phyloP scores from a whole-genome alignment of 2,888 invertebrate species.

The Nycteola revayana region DNA sequence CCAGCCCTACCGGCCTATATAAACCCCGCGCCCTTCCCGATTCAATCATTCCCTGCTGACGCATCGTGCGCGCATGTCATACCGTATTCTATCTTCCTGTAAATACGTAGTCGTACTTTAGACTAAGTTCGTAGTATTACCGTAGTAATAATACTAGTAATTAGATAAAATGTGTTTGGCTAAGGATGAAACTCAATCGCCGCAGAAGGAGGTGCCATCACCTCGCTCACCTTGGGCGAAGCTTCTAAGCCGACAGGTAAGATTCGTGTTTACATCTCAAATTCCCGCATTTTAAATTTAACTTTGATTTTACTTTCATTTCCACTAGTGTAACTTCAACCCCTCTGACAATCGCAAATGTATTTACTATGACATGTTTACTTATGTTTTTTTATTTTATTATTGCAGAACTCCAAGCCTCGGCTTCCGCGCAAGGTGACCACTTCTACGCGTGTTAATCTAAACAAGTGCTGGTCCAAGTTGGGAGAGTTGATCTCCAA shows the following conservation, averaged over 20 bases:
- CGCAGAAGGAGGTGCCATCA: constrained; percentile 65
- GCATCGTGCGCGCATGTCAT: constrained; percentile 65
- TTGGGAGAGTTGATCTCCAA: constrained; percentile 82
- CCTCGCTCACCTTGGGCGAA: constrained; percentile 82
- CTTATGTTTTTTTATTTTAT: constrained; percentile 38
- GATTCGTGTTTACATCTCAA: constrained; percentile 17
- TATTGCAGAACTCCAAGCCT: constrained; percentile 80
- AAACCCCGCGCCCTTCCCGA: constrained; percentile 69
- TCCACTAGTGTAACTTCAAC: neutral
- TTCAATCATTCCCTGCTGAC: constrained; percentile 72
- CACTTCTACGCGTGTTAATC: constrained; percentile 82
- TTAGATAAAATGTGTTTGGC: constrained; percentile 76
- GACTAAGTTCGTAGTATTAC: constrained; percentile 52
- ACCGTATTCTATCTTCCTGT: constrained; percentile 51
- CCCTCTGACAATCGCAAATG: constrained; percentile 6
- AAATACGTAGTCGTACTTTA: constrained; percentile 72
- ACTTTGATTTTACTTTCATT: no score
- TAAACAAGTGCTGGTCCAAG: constrained; percentile 85
- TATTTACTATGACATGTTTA: constrained; percentile 7
- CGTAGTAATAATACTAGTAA: constrained; percentile 39
- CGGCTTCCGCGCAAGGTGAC: constrained; percentile 81
- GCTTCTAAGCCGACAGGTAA: constrained; percentile 81
- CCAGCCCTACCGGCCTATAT: constrained; percentile 54
- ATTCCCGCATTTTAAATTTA: neutral
- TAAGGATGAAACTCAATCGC: constrained; percentile 71